Conservation (phyloP, 2,888 invertebrate genomes). For the Hartigia nigra region DNA sequence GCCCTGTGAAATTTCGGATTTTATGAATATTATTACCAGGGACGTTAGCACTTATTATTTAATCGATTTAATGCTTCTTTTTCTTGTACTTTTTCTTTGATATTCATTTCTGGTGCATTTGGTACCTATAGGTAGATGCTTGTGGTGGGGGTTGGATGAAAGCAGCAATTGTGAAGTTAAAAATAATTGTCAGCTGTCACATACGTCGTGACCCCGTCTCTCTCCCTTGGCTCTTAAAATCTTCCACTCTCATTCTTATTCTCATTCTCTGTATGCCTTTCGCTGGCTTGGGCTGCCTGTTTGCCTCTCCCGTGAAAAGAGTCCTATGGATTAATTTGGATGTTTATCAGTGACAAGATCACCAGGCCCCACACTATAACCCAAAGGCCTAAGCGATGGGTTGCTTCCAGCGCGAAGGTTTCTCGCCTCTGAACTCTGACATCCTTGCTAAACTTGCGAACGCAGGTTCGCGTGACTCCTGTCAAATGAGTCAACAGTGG, state of each 20-base stretch:
- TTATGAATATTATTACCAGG: background rate
- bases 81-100: background rate
- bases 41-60: background rate
- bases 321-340: constrained; percentile 24
- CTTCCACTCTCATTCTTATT: constrained; percentile 2
- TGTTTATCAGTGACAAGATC: constrained; percentile 22
- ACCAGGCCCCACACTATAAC: constrained; percentile 13
- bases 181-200: constrained; percentile 26
- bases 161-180: background rate
- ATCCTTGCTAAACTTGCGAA: constrained; percentile 12
- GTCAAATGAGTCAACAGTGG: background rate
- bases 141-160: background rate
- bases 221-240: background rate
- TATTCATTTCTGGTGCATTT: background rate
- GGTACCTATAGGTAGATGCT: background rate
- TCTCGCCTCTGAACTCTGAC: constrained; percentile 25
- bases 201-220: constrained; percentile 22
- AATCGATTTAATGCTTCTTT: background rate
- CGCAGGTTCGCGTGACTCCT: constrained; percentile 9
- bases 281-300: background rate
- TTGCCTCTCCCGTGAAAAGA: background rate
- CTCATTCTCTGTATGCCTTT: background rate
- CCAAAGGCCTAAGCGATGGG: constrained; percentile 16
- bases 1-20: background rate
- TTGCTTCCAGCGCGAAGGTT: constrained; percentile 11